phyloP scores from a whole-genome alignment of 2,797 vertebrate species.

The Clarias platycephalus region DNA sequence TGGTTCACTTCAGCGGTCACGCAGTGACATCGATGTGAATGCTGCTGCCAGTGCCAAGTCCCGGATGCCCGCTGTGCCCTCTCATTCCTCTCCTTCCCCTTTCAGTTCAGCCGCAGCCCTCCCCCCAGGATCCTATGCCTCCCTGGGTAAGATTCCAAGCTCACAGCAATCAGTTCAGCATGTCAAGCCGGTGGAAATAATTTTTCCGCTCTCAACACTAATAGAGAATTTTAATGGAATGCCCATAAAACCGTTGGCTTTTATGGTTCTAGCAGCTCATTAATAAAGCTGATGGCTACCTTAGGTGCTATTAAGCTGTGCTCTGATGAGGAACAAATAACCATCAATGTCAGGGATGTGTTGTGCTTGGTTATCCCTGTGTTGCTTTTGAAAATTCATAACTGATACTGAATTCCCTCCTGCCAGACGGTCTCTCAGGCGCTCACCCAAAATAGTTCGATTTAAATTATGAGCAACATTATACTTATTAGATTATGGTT shows the following conservation, averaged over 20 bases:
- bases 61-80: conserved; percentile 82
- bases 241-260: conserved; percentile 56
- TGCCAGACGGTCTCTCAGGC: background rate
- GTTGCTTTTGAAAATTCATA: background rate
- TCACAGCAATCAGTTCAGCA: background rate
- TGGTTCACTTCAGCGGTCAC: conserved; percentile 92
- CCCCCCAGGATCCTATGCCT: conserved; percentile 94
- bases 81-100: conserved; percentile 78
- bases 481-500: background rate
- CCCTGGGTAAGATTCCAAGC: conserved; percentile 84
- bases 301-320: conserved; percentile 55
- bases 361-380: conserved; percentile 24
- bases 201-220: conserved; percentile 36
- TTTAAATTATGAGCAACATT: background rate
- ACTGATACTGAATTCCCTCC: background rate
- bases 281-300: conserved; percentile 56
- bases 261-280: conserved; percentile 53
- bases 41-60: conserved; percentile 95
- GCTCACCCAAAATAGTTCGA: background rate
- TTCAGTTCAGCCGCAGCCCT: conserved; percentile 91
- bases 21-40: conserved; percentile 95
- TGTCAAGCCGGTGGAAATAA: conserved; percentile 9
- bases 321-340: conserved; percentile 56
- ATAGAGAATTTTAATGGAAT: conserved; percentile 51
- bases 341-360: conserved; percentile 14